These are phyloP conservation scores for Hydrozoanthus tunicans DNA, from an alignment of 64 coral and sea anemone genomes.

Conservation along the genomic window DNA sequence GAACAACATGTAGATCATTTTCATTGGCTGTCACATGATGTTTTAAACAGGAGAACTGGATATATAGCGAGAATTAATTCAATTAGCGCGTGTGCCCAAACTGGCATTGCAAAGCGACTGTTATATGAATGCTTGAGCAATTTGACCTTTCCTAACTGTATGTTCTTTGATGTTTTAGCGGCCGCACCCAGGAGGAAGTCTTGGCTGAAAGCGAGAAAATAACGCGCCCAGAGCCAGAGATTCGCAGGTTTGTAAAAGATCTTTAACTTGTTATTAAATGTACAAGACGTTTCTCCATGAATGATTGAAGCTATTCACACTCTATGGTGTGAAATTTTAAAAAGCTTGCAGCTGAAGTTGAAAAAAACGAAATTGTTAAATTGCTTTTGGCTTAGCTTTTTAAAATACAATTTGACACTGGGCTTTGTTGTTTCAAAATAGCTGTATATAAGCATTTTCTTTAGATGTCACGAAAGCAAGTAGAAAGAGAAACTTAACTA, in stretches of 20 bases:
- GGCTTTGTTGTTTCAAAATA: no score
- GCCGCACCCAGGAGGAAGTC: constrained; percentile 91
- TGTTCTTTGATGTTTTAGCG: constrained; percentile 57
- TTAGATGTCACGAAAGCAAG: no score
- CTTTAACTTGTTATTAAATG: no score
- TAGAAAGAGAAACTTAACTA: no score
- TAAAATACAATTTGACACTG: no score
- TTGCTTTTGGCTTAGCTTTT: no score
- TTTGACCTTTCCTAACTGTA: background rate
- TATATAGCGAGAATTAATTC: background rate
- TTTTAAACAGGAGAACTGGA: background rate
- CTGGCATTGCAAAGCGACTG: background rate
- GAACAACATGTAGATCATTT: background rate
- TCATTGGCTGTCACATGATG: constrained; percentile 1
- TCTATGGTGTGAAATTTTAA: background rate
- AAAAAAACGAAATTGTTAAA: no score
- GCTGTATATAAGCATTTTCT: no score
- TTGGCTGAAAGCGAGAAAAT: constrained; percentile 93
- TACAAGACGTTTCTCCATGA: background rate
- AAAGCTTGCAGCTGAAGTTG: no score
- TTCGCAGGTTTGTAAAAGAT: constrained; percentile 71
- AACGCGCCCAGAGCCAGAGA: constrained; percentile 85
- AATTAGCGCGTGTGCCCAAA: background rate
- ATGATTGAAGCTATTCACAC: background rate
- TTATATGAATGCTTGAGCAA: background rate